These are phyloP conservation scores for Anagyrus pseudococci DNA, from an alignment of 2,888 invertebrate species.

Conservation along the genomic window DNA sequence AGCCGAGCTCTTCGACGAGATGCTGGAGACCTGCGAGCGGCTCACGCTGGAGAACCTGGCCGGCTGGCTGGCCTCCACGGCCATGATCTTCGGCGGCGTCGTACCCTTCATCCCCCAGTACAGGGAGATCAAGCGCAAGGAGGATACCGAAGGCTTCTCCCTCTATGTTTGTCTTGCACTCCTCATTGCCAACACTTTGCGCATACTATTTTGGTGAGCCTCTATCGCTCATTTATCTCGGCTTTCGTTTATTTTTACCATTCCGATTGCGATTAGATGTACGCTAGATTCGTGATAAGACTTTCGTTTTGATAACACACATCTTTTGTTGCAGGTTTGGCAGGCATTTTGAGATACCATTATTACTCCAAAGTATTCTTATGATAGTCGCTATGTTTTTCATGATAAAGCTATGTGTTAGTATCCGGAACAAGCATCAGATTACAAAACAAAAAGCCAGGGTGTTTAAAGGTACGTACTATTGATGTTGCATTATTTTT, in stretches of 20 bases:
- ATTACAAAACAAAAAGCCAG: slow-evolving; percentile 78
- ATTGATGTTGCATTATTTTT: slow-evolving; percentile 4
- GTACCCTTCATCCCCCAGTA: slow-evolving; percentile 97
- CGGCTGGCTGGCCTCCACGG: slow-evolving; percentile 81
- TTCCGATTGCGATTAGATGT: too few species aligned
- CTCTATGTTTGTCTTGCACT: slow-evolving; percentile 94
- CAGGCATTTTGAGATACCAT: slow-evolving; percentile 92
- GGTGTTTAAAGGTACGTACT: slow-evolving; percentile 79
- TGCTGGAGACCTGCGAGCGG: slow-evolving; percentile 50
- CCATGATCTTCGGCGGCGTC: slow-evolving; percentile 95
- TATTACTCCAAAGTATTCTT: slow-evolving; percentile 94
- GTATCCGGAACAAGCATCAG: slow-evolving; percentile 81
- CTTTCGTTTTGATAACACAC: too few species aligned
- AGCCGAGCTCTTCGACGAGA: slow-evolving; percentile 13
- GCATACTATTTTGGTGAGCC: slow-evolving; percentile 96
- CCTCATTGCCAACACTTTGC: slow-evolving; percentile 92
- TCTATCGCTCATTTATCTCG: slow-evolving; percentile 2
- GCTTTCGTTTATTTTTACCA: not conserved
- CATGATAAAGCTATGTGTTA: slow-evolving; percentile 93
- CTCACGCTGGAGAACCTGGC: slow-evolving; percentile 78
- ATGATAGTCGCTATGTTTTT: slow-evolving; percentile 97
- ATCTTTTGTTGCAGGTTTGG: slow-evolving; percentile 82
- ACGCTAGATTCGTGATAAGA: too few species aligned
- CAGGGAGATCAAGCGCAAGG: slow-evolving; percentile 85
- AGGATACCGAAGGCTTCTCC: slow-evolving; percentile 97